Conservation (phyloP, 1,140 invertebrate genomes). For the Leptopilina boulardi region DNA sequence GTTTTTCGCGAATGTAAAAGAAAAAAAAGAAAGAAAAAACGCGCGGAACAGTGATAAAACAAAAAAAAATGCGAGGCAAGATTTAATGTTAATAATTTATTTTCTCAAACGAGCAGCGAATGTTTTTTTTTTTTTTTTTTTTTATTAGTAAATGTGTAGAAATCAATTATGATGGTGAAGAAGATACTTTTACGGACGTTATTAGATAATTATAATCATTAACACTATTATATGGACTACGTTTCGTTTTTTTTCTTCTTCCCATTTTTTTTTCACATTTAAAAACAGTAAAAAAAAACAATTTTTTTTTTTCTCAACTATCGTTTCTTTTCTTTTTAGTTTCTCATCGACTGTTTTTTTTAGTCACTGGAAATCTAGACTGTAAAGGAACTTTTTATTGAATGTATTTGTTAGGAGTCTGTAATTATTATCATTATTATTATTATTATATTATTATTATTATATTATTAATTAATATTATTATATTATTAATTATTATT, state of each 20-base stretch:
- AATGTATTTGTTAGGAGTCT: slow-evolving; percentile 67
- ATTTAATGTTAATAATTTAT: slow-evolving; percentile 75
- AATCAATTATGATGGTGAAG: slow-evolving; percentile 61
- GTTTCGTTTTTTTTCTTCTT: slow-evolving; percentile 44
- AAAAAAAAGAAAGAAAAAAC: slow-evolving; percentile 7
- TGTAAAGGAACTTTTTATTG: slow-evolving; percentile 66
- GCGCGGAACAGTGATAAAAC: slow-evolving; percentile 51
- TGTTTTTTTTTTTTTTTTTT: no score
- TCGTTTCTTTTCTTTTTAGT: slow-evolving; percentile 40
- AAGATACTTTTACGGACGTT: slow-evolving; percentile 70
- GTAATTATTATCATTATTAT: slow-evolving; percentile 61
- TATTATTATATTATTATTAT: slow-evolving; percentile 63
- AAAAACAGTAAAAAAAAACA: not conserved
- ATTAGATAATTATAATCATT: slow-evolving; percentile 69
- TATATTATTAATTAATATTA: slow-evolving; percentile 60
- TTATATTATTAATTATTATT: slow-evolving; percentile 45
- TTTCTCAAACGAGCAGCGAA: slow-evolving; percentile 69
- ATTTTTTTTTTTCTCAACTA: slow-evolving; percentile 5
- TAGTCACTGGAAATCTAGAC: slow-evolving; percentile 60
- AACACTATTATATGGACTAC: slow-evolving; percentile 61
- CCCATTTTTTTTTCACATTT: slow-evolving; percentile 48
- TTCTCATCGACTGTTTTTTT: slow-evolving; percentile 53
- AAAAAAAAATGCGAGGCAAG: slow-evolving; percentile 50
- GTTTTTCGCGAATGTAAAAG: slow-evolving; percentile 3
- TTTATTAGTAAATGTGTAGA: slow-evolving; percentile 71